Evolutionary conservation across 2,888 invertebrate genomes (phyloP).

Genomic region (Diploptera punctata): DNA sequence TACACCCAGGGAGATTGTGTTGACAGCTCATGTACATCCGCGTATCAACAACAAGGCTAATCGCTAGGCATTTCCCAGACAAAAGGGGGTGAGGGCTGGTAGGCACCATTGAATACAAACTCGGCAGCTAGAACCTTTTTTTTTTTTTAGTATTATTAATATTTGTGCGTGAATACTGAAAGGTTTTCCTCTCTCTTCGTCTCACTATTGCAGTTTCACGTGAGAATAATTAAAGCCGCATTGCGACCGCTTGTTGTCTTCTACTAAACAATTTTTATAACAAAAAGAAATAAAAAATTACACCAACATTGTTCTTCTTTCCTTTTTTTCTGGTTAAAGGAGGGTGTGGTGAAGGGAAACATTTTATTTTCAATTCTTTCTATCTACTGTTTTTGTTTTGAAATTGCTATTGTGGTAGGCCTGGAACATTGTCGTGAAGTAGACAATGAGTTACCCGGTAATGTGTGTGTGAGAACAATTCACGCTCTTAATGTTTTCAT

Average conservation of each 20-base stretch:
- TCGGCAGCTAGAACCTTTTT: neutral
- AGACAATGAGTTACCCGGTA: neutral
- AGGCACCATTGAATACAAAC: conserved; percentile 3
- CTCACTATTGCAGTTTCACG: conserved; percentile 27
- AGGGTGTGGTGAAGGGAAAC: conserved; percentile 14
- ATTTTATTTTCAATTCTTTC: conserved; percentile 37
- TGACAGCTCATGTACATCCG: conserved; percentile 12
- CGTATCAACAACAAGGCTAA: conserved; percentile 33
- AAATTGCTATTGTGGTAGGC: conserved; percentile 18
- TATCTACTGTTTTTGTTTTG: conserved; percentile 24
- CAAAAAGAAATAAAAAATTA: neutral
- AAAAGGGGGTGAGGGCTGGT: neutral
- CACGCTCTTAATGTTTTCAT: neutral
- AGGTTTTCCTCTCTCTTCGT: conserved; percentile 2
- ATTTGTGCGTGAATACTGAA: conserved; percentile 24
- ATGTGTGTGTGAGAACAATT: neutral
- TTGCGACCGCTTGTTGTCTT: conserved; percentile 41
- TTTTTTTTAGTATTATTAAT: neutral
- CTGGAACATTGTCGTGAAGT: neutral
- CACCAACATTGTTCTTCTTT: conserved; percentile 22
- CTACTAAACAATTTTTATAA: conserved; percentile 22
- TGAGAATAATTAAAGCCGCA: conserved; percentile 39
- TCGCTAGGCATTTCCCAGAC: conserved; percentile 21
- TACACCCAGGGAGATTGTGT: conserved; percentile 4
- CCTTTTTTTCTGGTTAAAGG: conserved; percentile 27